Base-by-base conservation (phyloP, 2,888 invertebrate genomes). In the Hypsopygia costalis region DNA sequence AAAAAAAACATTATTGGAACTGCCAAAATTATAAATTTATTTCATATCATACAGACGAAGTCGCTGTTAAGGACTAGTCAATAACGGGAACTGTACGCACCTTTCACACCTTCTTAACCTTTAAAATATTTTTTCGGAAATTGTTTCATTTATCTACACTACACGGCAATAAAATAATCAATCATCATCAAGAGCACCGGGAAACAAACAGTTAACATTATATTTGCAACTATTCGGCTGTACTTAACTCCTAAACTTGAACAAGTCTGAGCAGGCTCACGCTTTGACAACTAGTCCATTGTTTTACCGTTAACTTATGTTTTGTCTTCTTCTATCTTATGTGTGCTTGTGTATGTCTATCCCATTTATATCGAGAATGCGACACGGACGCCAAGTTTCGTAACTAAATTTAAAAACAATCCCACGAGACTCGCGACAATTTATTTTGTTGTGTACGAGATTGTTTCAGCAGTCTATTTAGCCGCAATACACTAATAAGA, bases 321-420 rank as follows among this genome's bases (percentile, higher is more conserved):
- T 28, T 40, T 3, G 28, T 40, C 27, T 20, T 12, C 56, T 51
- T 49, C 54, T 44, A 27, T 56, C 51, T n/a, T 43, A 34, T 27
- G 20, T 22, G 25, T 6, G 11, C 10, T n/a, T 5, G 34, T 43
- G 43, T 60, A 46, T 41, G 11, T 21, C 41, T 39, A 43, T 71
- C 70, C 58, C 60, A 27, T 28, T 60, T 49, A 41, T 41, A 42
- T 44, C 16, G 51, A 46, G 47, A 54, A 51, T 51, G 53, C 50
- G 54, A 25, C 25, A 7, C n/a, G n/a, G 25, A 25, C 25, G 25
- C 25, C 25, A 25, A 25, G 40, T 65, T 55, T 55, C 59, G 64
- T 81, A 82, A 81, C 78, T 69, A 79, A 77, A 81, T 81, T 82
- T 80, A 80, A 81, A 82, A 82, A 81, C 81, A 81, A 82, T 81